Evolutionary conservation across 2,888 invertebrate species (phyloP), one percentile per base, ranked within the genome.

Genomic region (Coelogynopora nodosa): DNA sequence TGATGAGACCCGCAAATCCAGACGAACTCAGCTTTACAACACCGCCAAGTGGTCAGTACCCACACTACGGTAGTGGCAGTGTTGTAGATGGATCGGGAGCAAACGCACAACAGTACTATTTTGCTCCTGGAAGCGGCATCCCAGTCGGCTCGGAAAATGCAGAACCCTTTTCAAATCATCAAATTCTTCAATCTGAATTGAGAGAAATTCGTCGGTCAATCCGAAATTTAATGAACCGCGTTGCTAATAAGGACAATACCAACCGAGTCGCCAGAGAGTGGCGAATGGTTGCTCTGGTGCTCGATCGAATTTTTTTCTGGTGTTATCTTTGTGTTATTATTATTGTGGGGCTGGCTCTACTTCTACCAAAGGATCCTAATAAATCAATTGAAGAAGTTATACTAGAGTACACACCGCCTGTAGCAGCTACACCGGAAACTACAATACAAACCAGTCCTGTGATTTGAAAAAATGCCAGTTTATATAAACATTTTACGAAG

Each of bases 221-320:
- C 23, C 49, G 86, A 10, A 86, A 29, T 30, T 30, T 87, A 10
- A 87, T 87, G 86, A 87, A 81, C 26, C 86, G 86, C 5, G 80
- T 87, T 30, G 88, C 86, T n/a, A 67, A 86, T 49, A 87, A 89
- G 82, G 91, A 91, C 86, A 88, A 88, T 67, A 90, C 89, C 84
- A 90, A 90, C 30, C 89, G 89, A 86, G 88, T 89, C 82, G 87
- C 90, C 2, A 87, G 90, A 26, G 91, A 91, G 82, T 91, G 91
- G 91, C 89, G 90, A 87, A 89, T 90, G 5, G 90, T 91, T 82
- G 90, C 90, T 84, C 89, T 90, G 85, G 89, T 90, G 23, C 90
- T 90, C 0, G 91, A 91, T 88, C 88, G 91, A 81, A 87, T 90
- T 29, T 90, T 91, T 88, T 90, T 91, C 87, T 89, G 90, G 67